Conservation (phyloP, 2,797 vertebrate species). For the Gymnoscopelus microlampas region DNA sequence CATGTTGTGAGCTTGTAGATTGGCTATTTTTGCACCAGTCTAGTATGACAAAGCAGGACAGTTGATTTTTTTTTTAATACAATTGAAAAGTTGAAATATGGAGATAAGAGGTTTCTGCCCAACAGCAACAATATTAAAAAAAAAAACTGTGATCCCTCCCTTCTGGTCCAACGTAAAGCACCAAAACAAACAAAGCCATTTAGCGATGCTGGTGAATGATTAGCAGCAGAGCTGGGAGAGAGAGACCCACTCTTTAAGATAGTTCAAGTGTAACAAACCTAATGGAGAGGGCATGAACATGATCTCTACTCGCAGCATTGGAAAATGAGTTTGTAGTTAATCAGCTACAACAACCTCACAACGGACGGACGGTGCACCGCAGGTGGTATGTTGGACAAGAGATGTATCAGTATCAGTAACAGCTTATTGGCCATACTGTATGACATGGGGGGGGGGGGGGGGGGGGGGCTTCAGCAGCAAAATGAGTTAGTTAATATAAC, state of each 20-base stretch:
- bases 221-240: conserved; percentile 39
- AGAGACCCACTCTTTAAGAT: conserved; percentile 16
- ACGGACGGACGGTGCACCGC: not conserved
- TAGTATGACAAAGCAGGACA: too few relatives aligned
- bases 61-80: too few relatives aligned
- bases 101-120: too few relatives aligned
- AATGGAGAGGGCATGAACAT: conserved; percentile 12
- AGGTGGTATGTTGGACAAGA: not conserved
- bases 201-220: conserved; percentile 62
- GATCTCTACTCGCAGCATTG: conserved; percentile 54
- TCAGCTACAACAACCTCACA: conserved; percentile 61
- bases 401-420: too few relatives aligned
- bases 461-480: too few relatives aligned
- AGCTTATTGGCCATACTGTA: too few relatives aligned
- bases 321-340: conserved; percentile 70
- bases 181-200: conserved; percentile 25
- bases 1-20: too few relatives aligned
- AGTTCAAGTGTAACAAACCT: conserved; percentile 22
- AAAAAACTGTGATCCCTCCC: not conserved
- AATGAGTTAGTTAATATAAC: too few relatives aligned
- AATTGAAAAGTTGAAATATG: too few relatives aligned
- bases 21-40: too few relatives aligned
- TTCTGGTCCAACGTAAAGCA: not conserved
- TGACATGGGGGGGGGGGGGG: too few relatives aligned
- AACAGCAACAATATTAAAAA: too few relatives aligned